These are phyloP conservation scores for Chaetodon trifasciatus DNA, from an alignment of 2,797 vertebrate species.

Conservation along the genomic window DNA sequence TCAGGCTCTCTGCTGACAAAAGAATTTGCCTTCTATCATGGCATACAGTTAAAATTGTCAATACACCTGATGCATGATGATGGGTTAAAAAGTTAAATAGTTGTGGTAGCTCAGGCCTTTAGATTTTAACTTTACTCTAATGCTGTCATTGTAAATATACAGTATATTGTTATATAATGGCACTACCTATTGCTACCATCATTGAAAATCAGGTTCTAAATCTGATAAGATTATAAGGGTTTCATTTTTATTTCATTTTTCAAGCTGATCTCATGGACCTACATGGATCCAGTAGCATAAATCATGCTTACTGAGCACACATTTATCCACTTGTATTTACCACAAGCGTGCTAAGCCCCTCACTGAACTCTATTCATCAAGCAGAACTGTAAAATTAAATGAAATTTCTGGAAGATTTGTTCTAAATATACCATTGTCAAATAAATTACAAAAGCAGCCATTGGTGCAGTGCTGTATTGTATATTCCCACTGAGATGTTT, in stretches of 20 bases:
- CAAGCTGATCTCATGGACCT: not conserved
- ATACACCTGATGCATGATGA: slow-evolving; percentile 16
- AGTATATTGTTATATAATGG: slow-evolving; percentile 15
- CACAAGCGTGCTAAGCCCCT: not conserved
- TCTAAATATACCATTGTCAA: slow-evolving; percentile 54
- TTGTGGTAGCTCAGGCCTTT: not conserved
- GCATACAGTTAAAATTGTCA: not conserved
- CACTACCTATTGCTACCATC: not conserved
- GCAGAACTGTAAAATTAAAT: slow-evolving; percentile 38
- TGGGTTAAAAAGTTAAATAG: not conserved
- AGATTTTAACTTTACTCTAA: not conserved
- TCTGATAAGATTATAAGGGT: slow-evolving; percentile 20
- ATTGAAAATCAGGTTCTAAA: slow-evolving; percentile 13
- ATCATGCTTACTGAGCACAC: not conserved
- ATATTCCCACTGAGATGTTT: slow-evolving; percentile 41
- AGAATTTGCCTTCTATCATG: slow-evolving; percentile 35
- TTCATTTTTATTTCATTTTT: not conserved
- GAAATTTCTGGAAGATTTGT: slow-evolving; percentile 34
- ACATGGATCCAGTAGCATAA: not conserved
- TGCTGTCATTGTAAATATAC: not conserved
- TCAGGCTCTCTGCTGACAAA: slow-evolving; percentile 55
- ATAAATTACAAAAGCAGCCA: slow-evolving; percentile 31
- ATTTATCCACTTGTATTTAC: slow-evolving; percentile 1
- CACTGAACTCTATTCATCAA: slow-evolving; percentile 22
- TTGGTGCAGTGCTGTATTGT: slow-evolving; percentile 1